Evolutionary conservation across 1,140 invertebrate species (phyloP).

Genomic region (Philaenus spumarius): DNA sequence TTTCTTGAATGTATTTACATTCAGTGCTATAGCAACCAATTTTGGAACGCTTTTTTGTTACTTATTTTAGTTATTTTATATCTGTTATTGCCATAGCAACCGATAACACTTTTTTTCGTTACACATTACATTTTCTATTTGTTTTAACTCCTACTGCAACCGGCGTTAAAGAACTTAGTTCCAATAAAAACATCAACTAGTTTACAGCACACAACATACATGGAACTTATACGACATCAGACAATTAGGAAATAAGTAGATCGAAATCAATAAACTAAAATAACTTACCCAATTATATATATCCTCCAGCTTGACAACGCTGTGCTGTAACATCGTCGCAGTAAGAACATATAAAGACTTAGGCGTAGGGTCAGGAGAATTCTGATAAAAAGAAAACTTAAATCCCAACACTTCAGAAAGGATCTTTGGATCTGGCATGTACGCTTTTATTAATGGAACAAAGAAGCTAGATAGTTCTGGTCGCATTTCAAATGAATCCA

Average conservation of each 20-base stretch:
- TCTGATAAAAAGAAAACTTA: constrained; percentile 61
- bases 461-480: constrained; percentile 66
- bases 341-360: constrained; percentile 80
- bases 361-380: constrained; percentile 59
- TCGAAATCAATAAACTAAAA: no score
- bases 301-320: constrained; percentile 76
- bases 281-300: constrained; percentile 84
- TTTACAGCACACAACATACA: no score
- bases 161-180: no score
- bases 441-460: constrained; percentile 73
- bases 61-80: no score
- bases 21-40: no score
- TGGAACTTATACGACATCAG: constrained; percentile 17
- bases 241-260: constrained; percentile 9
- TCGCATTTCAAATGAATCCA: constrained; percentile 93
- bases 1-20: no score
- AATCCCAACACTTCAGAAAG: constrained; percentile 92
- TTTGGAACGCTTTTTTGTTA: no score
- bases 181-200: no score
- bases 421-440: constrained; percentile 77
- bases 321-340: constrained; percentile 82
- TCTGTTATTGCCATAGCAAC: no score
- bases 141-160: no score
- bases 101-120: no score
- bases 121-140: no score